phyloP scores from a whole-genome alignment of 2,113 vertebrate genomes.

The Melanostigma gelatinosum region DNA sequence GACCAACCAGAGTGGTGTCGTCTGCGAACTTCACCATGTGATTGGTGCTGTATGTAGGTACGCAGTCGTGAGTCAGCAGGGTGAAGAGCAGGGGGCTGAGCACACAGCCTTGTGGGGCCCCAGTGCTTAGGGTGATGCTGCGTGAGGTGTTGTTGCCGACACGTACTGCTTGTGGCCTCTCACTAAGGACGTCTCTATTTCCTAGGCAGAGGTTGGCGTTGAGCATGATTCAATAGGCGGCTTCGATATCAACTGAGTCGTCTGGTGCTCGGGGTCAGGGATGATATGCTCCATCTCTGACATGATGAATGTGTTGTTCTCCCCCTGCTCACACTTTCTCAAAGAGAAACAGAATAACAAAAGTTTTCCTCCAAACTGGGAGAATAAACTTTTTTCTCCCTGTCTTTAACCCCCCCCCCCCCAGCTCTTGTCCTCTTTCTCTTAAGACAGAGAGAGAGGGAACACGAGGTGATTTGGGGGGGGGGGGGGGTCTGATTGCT shows the following conservation, averaged over 20 bases:
- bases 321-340: constrained; percentile 69
- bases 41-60: too few species aligned
- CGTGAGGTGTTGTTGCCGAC: too few species aligned
- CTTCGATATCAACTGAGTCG: constrained; percentile 68
- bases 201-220: constrained; percentile 58
- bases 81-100: too few species aligned
- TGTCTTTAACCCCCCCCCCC: constrained; percentile 10
- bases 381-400: constrained; percentile 41
- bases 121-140: too few species aligned
- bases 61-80: too few species aligned
- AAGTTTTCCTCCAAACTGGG: constrained; percentile 75
- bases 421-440: constrained; percentile 53
- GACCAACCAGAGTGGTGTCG: too few species aligned
- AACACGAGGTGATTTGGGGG: constrained; percentile 54
- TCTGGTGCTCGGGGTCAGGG: constrained; percentile 74
- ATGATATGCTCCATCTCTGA: constrained; percentile 75
- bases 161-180: too few species aligned
- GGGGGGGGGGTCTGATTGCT: constrained; percentile 84
- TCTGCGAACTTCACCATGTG: too few species aligned
- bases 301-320: constrained; percentile 81
- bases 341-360: constrained; percentile 79
- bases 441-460: constrained; percentile 43
- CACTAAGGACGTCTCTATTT: constrained; percentile 72
- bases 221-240: constrained; percentile 76
- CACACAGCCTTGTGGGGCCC: too few species aligned